Conservation (phyloP, 2,888 invertebrate genomes). For the Epirrhoe alternata region DNA sequence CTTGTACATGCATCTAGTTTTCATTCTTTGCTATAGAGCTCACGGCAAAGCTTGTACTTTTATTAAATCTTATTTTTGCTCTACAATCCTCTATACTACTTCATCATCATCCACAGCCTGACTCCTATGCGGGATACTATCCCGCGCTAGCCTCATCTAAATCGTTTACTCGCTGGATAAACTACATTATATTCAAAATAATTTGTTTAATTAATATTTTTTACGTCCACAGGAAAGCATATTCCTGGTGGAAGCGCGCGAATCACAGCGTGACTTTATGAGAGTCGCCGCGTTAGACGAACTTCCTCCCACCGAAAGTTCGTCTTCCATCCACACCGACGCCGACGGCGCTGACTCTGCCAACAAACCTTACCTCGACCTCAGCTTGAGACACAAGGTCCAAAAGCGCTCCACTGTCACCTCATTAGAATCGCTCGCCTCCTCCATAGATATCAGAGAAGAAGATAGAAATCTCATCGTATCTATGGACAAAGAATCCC, state of each 20-base stretch:
- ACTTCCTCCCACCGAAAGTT: conserved; percentile 44
- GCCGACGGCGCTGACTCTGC: conserved; percentile 27
- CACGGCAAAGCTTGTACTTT: not conserved
- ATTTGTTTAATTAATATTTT: not conserved
- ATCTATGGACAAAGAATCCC: conserved; percentile 64
- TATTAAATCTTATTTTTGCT: not conserved
- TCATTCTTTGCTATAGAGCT: not conserved
- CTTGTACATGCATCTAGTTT: not conserved
- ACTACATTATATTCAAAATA: too few species aligned
- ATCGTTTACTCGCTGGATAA: too few species aligned
- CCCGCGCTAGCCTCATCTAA: too few species aligned
- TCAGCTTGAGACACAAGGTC: conserved; percentile 57
- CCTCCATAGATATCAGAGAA: conserved; percentile 64
- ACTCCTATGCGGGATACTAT: too few species aligned
- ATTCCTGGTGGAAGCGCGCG: conserved; percentile 91
- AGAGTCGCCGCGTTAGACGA: conserved; percentile 63
- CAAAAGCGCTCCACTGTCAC: conserved; percentile 80
- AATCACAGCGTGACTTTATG: conserved; percentile 88
- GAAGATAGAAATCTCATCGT: conserved; percentile 63
- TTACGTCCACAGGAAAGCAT: conserved; percentile 88
- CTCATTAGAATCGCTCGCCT: conserved; percentile 83
- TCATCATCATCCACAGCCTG: not conserved
- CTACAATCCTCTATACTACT: not conserved
- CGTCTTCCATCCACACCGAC: conserved; percentile 32
- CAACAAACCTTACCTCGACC: conserved; percentile 59